Percentiles rank a stretch among this genome's conserved stretches.
Conservation (phyloP, 1,140 invertebrate species). For the Atopsyche davidsoni region DNA sequence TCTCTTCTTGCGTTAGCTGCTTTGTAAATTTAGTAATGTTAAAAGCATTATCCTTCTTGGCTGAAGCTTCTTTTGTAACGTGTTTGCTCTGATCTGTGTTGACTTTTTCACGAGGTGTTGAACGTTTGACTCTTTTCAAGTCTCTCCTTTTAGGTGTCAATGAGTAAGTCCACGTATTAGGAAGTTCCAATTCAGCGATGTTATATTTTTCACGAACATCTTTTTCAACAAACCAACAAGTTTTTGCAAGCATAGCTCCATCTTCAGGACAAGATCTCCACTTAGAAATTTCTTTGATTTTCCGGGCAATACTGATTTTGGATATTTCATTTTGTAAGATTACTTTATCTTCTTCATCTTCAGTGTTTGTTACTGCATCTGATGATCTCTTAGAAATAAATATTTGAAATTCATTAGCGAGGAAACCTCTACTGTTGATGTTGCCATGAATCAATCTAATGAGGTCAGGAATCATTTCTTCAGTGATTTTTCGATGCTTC, state of each 20-base stretch:
- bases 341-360: conserved; percentile 21
- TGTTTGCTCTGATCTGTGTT: conserved; percentile 33
- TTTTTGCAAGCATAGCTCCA: conserved; percentile 50
- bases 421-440: conserved; percentile 48
- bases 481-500: conserved; percentile 46
- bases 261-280: conserved; percentile 54
- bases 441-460: conserved; percentile 67
- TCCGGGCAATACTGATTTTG: conserved; percentile 46
- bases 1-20: conserved; percentile 45
- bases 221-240: conserved; percentile 62
- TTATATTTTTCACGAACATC: conserved; percentile 53
- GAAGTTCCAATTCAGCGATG: conserved; percentile 46
- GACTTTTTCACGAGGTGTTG: conserved; percentile 11
- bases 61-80: conserved; percentile 32
- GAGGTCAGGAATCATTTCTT: conserved; percentile 59
- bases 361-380: conserved; percentile 6
- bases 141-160: conserved; percentile 38
- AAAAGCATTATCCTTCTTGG: conserved; percentile 38
- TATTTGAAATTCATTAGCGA: conserved; percentile 60
- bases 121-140: conserved; percentile 5
- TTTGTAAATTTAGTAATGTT: conserved; percentile 49
- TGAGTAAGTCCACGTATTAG: conserved; percentile 52
- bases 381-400: conserved; percentile 44
- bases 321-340: conserved; percentile 34
- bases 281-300: conserved; percentile 55